Evolutionary conservation across 2,888 invertebrate genomes (phyloP), one percentile per base, ranked within the genome.

Genomic region (Fissipunctia ypsillon): DNA sequence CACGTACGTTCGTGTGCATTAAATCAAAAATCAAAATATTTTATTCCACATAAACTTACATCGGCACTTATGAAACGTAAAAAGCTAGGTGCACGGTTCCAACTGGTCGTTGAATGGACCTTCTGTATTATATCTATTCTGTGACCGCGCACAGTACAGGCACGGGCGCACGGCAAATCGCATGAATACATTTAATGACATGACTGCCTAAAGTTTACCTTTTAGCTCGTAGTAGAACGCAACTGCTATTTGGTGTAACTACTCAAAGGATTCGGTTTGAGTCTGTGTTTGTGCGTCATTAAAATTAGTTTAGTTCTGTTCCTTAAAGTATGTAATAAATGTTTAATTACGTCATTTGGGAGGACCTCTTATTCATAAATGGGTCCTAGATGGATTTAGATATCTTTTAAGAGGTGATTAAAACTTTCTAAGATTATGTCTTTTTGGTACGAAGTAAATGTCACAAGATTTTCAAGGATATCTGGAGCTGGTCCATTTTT

Each of bases 111-210:
- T 22, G 10, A 31, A 1, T 54, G 14, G 3, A 10, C 3, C 19
- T 75, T 69, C 71, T 54, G 52, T 31, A 14, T 52, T 38, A 12
- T 25, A 31, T 31, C 5, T 68, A 35, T 28, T 77, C 74, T 19
- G 31, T 68, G 74, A 16, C 12, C 0, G 5, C 6, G 10, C 25
- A n/a, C 25, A 28, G 41, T 56, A 64, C 65, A 63, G 45, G 66
- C 75, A 75, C 48, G 65, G 16, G 35, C 2, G 31, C 77, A 68
- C 31, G 25, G 57, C 54, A 75, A 80, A 75, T 81, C 59, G 80
- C 75, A 80, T 71, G 80, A 81, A 80, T 63, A 68, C 70, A 28
- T 61, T 68, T 70, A 81, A 75, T 80, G 70, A 61, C n/a, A 66
- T 48, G 69, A 69, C 63, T 83, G 54, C 48, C 54, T 54, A 71